Evolutionary conservation across 2,113 vertebrate species (phyloP).

Genomic region (Hippocampus guttulatus): DNA sequence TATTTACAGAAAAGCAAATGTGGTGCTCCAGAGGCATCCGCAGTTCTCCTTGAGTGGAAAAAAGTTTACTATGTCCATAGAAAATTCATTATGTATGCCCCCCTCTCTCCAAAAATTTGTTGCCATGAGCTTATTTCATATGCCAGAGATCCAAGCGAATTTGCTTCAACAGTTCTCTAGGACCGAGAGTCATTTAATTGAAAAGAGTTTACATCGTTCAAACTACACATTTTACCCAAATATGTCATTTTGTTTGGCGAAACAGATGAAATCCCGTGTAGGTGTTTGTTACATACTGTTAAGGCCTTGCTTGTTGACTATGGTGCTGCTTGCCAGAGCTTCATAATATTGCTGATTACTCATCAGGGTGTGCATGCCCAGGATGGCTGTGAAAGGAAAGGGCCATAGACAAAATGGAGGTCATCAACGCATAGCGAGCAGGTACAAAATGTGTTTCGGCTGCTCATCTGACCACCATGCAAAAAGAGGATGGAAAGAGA

Average conservation of each 20-base stretch:
- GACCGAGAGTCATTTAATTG: conserved; percentile 9
- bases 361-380: conserved; percentile 99
- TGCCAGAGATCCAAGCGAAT: conserved; percentile 5
- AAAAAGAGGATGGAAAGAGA: conserved; percentile 1
- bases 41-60: too few relatives aligned
- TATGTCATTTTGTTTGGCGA: neutral
- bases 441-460: neutral
- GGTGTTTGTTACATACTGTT: conserved; percentile 82
- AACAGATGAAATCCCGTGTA: neutral
- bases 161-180: conserved; percentile 15
- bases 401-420: conserved; percentile 18
- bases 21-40: neutral
- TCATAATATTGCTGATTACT: conserved; percentile 99
- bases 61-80: too few relatives aligned
- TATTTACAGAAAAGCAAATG: neutral
- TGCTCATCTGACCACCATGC: neutral
- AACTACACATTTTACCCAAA: conserved; percentile 4
- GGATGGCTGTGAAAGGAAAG: conserved; percentile 79
- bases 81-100: neutral
- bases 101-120: conserved; percentile 12
- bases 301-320: conserved; percentile 97
- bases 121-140: conserved; percentile 32
- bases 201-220: neutral
- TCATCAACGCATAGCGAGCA: neutral
- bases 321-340: conserved; percentile 91